Evolutionary conservation across 1,140 invertebrate species (phyloP).

Genomic region (Chironomus tepperi): DNA sequence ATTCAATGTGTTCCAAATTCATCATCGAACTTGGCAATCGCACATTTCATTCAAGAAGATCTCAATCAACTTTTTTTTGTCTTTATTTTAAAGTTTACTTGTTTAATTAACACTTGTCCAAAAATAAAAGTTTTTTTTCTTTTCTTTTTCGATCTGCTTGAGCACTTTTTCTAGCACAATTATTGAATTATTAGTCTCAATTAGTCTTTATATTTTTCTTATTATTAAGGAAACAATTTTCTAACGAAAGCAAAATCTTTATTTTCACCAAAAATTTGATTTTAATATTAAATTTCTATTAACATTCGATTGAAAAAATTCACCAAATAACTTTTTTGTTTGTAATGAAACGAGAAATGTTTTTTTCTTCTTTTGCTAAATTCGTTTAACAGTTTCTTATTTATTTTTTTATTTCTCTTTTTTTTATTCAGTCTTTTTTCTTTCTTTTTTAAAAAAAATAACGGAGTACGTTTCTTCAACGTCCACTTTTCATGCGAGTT

Average conservation of each 20-base stretch:
- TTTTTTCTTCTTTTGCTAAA: neutral
- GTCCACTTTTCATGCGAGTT: neutral
- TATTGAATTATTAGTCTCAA: neutral
- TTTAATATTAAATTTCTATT: neutral
- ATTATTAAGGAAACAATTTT: neutral
- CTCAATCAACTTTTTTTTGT: neutral
- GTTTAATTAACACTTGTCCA: neutral
- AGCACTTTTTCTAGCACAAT: neutral
- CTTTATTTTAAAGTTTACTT: neutral
- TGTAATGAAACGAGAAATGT: neutral
- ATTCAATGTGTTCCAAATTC: conserved; percentile 10
- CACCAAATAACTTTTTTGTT: neutral
- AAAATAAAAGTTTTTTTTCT: neutral
- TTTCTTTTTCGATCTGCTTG: neutral
- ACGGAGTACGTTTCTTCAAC: neutral
- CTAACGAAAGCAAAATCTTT: neutral
- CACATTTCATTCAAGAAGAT: neutral
- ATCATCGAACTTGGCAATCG: conserved; percentile 9
- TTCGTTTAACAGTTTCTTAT: neutral
- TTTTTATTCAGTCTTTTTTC: neutral
- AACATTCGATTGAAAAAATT: neutral
- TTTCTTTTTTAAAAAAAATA: neutral
- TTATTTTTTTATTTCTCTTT: neutral
- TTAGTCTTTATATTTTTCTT: neutral
- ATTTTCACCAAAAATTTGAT: neutral